Conservation (phyloP, 37 sponge, comb jelly and placozoan genomes). For the Ephydatia muelleri region DNA sequence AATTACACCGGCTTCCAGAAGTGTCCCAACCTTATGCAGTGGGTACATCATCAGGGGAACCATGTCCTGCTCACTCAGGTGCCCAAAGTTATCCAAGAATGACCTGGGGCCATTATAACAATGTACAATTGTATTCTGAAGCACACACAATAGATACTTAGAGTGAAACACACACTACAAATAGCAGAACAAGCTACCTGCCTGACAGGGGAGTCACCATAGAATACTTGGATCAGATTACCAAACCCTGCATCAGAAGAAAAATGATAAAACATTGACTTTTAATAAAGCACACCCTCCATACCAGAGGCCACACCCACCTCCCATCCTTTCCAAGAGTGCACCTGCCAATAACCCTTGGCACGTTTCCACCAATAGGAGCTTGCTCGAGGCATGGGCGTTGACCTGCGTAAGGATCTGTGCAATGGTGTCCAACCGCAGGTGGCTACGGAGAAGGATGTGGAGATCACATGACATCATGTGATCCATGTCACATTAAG, state of each 20-base stretch:
- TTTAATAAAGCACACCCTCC: not conserved
- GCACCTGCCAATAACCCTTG: conserved; percentile 79
- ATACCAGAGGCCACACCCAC: conserved; percentile 20
- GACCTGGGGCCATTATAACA: conserved; percentile 21
- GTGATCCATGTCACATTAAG: not conserved
- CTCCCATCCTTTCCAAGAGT: conserved; percentile 85
- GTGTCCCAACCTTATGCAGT: conserved; percentile 47
- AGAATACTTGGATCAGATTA: conserved; percentile 55
- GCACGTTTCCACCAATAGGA: conserved; percentile 79
- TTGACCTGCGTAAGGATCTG: conserved; percentile 81
- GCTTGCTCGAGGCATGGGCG: conserved; percentile 55
- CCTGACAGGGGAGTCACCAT: conserved; percentile 63
- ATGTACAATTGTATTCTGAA: not conserved
- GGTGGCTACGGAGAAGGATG: conserved; percentile 22
- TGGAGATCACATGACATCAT: not conserved
- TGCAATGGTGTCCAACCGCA: conserved; percentile 72
- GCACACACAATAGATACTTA: not conserved
- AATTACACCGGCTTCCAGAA: not conserved
- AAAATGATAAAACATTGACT: too few species aligned
- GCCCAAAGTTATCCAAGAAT: conserved; percentile 54
- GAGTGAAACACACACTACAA: not conserved
- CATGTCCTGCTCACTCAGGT: conserved; percentile 33
- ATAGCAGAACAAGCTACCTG: not conserved
- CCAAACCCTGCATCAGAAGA: conserved; percentile 44
- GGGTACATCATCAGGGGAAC: conserved; percentile 49